Conservation (phyloP, 2,888 invertebrate genomes). For the Argyresthia goedartella region DNA sequence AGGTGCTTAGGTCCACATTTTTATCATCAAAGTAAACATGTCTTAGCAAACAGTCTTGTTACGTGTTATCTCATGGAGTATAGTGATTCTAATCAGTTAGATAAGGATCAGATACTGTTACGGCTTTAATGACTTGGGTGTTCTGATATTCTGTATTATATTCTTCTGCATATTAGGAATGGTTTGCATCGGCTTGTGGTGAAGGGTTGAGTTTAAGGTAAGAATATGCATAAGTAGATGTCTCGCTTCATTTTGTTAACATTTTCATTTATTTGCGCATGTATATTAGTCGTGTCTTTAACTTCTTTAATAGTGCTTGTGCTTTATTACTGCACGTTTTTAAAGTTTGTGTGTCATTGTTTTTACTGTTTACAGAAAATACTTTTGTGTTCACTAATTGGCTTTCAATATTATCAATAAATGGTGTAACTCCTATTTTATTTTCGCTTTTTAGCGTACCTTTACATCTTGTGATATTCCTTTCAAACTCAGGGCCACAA, state of each 20-base stretch:
- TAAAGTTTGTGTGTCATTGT: slow-evolving; percentile 6
- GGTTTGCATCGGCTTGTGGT: slow-evolving; percentile 44
- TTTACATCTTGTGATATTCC: not conserved
- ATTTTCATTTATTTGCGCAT: slow-evolving; percentile 33
- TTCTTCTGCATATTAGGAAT: slow-evolving; percentile 25
- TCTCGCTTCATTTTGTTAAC: slow-evolving; percentile 28
- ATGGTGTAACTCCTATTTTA: not conserved
- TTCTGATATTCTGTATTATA: not conserved
- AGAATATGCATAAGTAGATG: slow-evolving; percentile 28
- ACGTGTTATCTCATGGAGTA: not conserved
- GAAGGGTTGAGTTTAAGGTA: slow-evolving; percentile 54
- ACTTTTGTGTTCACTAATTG: too few relatives aligned
- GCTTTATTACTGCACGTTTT: slow-evolving; percentile 16
- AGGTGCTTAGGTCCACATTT: not conserved
- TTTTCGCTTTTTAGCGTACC: not conserved
- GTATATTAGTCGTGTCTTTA: slow-evolving; percentile 3
- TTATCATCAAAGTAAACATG: not conserved
- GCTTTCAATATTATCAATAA: too few relatives aligned
- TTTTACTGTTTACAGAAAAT: too few relatives aligned
- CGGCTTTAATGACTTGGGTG: not conserved
- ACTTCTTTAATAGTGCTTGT: not conserved
- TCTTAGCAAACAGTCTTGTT: not conserved
- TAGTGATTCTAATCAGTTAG: not conserved
- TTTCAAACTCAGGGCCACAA: not conserved
- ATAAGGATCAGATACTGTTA: not conserved